These are phyloP conservation scores for Eurytoma adleriae DNA, from an alignment of 2,888 invertebrate species.

Conservation along the genomic window DNA sequence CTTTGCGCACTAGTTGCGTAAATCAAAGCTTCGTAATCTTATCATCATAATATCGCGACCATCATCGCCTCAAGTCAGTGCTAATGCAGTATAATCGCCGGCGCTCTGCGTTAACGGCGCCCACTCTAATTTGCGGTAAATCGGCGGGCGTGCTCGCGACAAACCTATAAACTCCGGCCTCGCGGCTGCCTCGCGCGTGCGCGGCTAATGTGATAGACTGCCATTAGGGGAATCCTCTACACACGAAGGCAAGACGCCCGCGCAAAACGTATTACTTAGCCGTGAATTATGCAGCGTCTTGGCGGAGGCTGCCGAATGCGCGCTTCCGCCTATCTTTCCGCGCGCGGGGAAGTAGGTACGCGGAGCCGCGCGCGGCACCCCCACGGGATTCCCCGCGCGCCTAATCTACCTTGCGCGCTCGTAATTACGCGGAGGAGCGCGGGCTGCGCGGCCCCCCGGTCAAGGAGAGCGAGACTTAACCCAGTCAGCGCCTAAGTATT, in stretches of 20 bases:
- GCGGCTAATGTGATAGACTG: constrained; percentile 62
- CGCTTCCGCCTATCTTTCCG: constrained; percentile 25
- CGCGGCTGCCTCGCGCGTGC: background rate
- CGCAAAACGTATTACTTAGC: constrained; percentile 73
- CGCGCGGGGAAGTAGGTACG: background rate
- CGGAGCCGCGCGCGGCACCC: constrained; percentile 50
- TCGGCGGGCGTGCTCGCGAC: constrained; percentile 17
- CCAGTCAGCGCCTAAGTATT: constrained; percentile 53
- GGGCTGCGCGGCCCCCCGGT: constrained; percentile 28
- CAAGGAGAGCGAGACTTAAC: constrained; percentile 52
- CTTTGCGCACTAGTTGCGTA: no score
- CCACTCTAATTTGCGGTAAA: constrained; percentile 41
- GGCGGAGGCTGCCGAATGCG: constrained; percentile 59
- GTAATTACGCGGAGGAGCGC: constrained; percentile 52
- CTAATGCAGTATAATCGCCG: constrained; percentile 7
- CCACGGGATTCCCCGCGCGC: constrained; percentile 47
- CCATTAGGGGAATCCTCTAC: constrained; percentile 65
- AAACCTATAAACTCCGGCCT: background rate
- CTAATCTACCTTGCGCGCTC: constrained; percentile 58
- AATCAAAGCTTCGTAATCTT: no score
- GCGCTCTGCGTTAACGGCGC: constrained; percentile 25
- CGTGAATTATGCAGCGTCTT: constrained; percentile 72
- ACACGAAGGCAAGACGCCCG: constrained; percentile 46
- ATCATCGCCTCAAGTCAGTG: background rate
- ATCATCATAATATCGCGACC: no score